A percentile compares a stretch with the other conserved stretches of the same genome.
Conservation (phyloP, 2,113 vertebrate genomes). For the Numida meleagris region DNA sequence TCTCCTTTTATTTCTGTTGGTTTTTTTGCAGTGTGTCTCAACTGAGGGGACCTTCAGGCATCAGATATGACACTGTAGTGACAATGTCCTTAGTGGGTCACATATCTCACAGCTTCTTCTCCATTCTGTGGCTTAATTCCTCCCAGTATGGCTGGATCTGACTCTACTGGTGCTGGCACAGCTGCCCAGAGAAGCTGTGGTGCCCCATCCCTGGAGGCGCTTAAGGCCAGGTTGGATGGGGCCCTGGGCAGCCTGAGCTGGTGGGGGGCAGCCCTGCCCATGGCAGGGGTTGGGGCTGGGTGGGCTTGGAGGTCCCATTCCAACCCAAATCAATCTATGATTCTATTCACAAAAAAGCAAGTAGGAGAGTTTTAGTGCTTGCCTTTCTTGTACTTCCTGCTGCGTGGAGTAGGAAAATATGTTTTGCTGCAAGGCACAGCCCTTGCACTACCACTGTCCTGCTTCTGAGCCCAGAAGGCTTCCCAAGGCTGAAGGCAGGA, state of each 20-base stretch:
- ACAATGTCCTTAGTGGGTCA: background rate
- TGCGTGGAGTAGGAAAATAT: background rate
- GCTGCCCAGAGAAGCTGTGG: no score
- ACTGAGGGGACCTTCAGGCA: rapidly evolving
- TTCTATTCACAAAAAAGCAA: background rate
- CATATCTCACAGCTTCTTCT: background rate
- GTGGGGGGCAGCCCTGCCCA: no score
- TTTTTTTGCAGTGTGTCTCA: background rate
- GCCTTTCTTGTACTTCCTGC: background rate
- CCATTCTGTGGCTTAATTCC: background rate
- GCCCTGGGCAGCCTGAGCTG: no score
- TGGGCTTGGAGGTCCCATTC: no score
- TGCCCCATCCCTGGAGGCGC: no score
- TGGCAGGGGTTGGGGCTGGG: no score
- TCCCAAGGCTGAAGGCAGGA: background rate
- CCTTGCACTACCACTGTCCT: background rate
- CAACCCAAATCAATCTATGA: no score
- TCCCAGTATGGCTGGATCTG: rapidly evolving
- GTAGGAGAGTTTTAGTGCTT: background rate
- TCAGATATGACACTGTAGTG: background rate
- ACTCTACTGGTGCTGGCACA: no score
- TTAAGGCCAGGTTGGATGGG: no score
- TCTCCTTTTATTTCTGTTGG: background rate
- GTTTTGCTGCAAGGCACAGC: background rate
- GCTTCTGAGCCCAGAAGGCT: background rate